A percentile compares a stretch with the other conserved stretches of the same genome.
These are phyloP conservation scores for Pogonocherus hispidulus DNA, from an alignment of 2,888 invertebrate genomes.

Conservation along the genomic window DNA sequence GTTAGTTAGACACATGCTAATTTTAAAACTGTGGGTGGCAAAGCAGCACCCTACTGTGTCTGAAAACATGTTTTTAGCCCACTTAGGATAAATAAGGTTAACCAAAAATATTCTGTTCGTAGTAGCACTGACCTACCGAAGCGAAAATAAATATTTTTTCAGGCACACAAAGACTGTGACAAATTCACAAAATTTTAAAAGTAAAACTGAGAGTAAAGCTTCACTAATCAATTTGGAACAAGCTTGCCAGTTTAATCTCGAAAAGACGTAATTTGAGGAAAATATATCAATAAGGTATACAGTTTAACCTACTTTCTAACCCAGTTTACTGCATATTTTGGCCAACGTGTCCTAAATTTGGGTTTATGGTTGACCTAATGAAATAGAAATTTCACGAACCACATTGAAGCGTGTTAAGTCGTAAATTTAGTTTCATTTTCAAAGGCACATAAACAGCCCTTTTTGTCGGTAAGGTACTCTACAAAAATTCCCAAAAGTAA, in stretches of 20 bases:
- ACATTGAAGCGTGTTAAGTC: constrained; percentile 54
- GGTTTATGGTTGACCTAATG: constrained; percentile 63
- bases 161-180: constrained; percentile 19
- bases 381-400: constrained; percentile 56
- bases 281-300: constrained; percentile 39
- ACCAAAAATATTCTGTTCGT: constrained; percentile 3
- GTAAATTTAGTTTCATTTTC: constrained; percentile 49
- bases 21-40: constrained; percentile 7
- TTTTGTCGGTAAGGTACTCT: constrained; percentile 48
- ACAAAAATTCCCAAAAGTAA: constrained; percentile 54
- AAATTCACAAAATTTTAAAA: constrained; percentile 25
- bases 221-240: constrained; percentile 49
- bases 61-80: constrained; percentile 11
- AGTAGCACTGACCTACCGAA: background rate
- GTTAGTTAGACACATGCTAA: constrained; percentile 8
- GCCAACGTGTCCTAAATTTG: constrained; percentile 58
- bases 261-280: constrained; percentile 39
- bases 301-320: constrained; percentile 59
- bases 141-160: constrained; percentile 1
- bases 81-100: constrained; percentile 25
- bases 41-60: constrained; percentile 7
- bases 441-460: constrained; percentile 47
- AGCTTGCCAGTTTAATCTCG: constrained; percentile 2
- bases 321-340: constrained; percentile 52
- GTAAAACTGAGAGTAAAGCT: constrained; percentile 50